A percentile compares a stretch with the other conserved stretches of the same genome.
Conservation (phyloP, 2,888 invertebrate genomes). For the Lasioglossum malachurum region DNA sequence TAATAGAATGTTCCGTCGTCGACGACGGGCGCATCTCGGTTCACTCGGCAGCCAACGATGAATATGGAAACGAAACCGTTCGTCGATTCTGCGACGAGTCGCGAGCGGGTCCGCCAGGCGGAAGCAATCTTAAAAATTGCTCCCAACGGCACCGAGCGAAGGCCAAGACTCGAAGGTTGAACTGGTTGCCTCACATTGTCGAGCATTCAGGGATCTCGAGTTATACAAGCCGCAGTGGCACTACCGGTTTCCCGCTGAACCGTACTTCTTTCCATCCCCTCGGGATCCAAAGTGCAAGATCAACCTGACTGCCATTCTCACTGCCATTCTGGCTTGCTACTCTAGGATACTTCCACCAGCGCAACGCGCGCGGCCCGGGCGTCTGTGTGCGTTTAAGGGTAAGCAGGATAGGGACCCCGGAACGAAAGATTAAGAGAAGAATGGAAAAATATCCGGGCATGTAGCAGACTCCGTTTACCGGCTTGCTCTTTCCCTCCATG, state of each 20-base stretch:
- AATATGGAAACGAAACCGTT: constrained; percentile 46
- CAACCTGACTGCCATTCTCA: constrained; percentile 69
- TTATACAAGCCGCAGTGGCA: constrained; percentile 58
- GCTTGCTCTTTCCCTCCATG: constrained; percentile 10
- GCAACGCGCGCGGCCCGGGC: constrained; percentile 24
- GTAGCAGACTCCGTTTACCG: constrained; percentile 41
- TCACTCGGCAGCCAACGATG: constrained; percentile 13
- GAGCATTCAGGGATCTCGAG: constrained; percentile 69
- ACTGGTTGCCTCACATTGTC: constrained; percentile 67
- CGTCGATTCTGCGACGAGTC: constrained; percentile 54
- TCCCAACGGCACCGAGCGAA: constrained; percentile 65
- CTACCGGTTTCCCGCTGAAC: constrained; percentile 67
- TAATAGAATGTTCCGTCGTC: constrained; percentile 34
- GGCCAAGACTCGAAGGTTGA: constrained; percentile 65
- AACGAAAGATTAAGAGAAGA: constrained; percentile 57
- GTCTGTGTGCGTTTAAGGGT: constrained; percentile 61
- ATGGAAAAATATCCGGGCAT: constrained; percentile 65
- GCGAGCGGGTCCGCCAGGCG: constrained; percentile 54
- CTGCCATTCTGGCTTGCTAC: constrained; percentile 65
- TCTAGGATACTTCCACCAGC: constrained; percentile 62
- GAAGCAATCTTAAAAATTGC: constrained; percentile 81
- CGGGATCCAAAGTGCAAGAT: constrained; percentile 69
- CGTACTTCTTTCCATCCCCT: constrained; percentile 69
- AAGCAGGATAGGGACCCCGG: constrained; percentile 58
- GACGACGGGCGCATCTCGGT: constrained; percentile 7